Conservation (phyloP, 2,797 vertebrate species). For the Catharus ustulatus region DNA sequence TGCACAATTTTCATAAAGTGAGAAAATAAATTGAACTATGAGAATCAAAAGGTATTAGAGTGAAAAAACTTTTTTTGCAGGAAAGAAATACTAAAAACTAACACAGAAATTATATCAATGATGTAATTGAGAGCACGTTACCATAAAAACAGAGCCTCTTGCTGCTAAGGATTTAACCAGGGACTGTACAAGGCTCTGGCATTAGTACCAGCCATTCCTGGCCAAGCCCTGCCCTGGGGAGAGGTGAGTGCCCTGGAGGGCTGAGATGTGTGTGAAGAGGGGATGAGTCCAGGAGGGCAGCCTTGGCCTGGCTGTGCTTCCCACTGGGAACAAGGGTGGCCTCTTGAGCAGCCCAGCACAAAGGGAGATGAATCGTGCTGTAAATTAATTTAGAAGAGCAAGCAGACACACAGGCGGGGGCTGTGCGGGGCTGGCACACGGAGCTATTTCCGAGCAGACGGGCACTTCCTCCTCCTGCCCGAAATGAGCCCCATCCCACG, state of each 20-base stretch:
- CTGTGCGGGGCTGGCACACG: background rate
- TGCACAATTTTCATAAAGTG: background rate
- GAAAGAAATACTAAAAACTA: background rate
- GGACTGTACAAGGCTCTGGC: rapidly evolving
- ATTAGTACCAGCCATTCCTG: rapidly evolving
- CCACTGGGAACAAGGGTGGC: background rate
- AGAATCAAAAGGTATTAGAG: background rate
- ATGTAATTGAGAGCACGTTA: background rate
- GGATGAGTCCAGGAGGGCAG: rapidly evolving
- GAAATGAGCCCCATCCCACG: slow-evolving; percentile 76
- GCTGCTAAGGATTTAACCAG: background rate
- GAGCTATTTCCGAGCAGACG: slow-evolving; percentile 73
- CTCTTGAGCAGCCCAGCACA: background rate
- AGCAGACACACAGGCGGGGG: background rate
- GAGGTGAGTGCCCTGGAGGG: rapidly evolving
- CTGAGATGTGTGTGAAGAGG: rapidly evolving
- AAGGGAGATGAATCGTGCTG: background rate
- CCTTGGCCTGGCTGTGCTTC: rapidly evolving
- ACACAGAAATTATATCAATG: background rate
- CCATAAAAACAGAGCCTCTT: background rate
- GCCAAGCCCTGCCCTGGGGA: background rate
- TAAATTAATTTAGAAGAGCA: background rate
- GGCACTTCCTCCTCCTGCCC: slow-evolving; percentile 72
- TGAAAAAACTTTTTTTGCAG: background rate
- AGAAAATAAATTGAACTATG: background rate